Base-by-base conservation (phyloP, 1,140 invertebrate genomes). In the Ceratosolen fusciceps region DNA sequence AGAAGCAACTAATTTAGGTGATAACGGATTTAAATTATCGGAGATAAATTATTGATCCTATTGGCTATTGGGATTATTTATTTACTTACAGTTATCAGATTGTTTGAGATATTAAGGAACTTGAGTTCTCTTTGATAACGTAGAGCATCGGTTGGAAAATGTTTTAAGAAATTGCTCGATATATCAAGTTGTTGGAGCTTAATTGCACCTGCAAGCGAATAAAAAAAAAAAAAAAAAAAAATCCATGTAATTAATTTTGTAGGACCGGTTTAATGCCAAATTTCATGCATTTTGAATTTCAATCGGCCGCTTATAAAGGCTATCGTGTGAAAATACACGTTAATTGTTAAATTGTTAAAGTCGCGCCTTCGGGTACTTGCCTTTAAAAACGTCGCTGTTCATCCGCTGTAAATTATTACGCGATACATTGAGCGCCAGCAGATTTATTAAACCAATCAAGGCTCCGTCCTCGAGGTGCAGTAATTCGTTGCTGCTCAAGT, bases 321-420 rank as follows among this genome's bases (percentile, higher is more conserved):
- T n/a, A n/a, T n/a, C n/a, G n/a, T n/a, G n/a, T n/a, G n/a, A n/a
- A n/a, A n/a, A n/a, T n/a, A n/a, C n/a, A n/a, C n/a, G n/a, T n/a
- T n/a, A n/a, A n/a, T n/a, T n/a, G n/a, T n/a, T n/a, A n/a, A n/a
- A n/a, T n/a, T n/a, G n/a, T n/a, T n/a, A n/a, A n/a, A n/a, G n/a
- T n/a, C n/a, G n/a, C n/a, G n/a, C n/a, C n/a, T n/a, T n/a, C n/a
- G n/a, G 67, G 12, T 26, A 52, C 71, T 78, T 88, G 91, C 92
- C 94, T 90, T 94, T 92, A 83, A 96, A 96, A 60, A 95, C 93
- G 84, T 96, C 95, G 85, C 95, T 95, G 86, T 96, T 96, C 84
- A 97, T 93, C 80, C 93, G 93, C 2, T 91, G 91, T 1, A 97
- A 90, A 79, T 94, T 92, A 88, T 97, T 98, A 79, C 93, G 93